These are phyloP conservation scores for Calliopum simillimum DNA, from an alignment of 2,888 invertebrate species.

Conservation along the genomic window DNA sequence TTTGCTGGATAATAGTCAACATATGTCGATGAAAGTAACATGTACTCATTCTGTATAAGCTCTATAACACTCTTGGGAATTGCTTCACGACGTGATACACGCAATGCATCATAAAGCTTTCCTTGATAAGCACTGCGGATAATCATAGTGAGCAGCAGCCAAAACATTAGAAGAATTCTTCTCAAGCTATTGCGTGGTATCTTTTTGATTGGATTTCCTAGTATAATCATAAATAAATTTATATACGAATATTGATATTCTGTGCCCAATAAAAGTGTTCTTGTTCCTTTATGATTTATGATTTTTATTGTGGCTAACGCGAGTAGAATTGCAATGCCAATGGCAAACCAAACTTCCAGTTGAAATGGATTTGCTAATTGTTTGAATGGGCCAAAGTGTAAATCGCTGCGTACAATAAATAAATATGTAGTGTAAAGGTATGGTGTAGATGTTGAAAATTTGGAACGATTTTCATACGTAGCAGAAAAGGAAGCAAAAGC, in stretches of 20 bases:
- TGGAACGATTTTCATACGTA: slow-evolving; percentile 44
- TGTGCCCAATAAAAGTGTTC: slow-evolving; percentile 45
- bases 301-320: slow-evolving; percentile 33
- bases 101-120: too few species aligned
- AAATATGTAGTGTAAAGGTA: slow-evolving; percentile 54
- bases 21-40: too few species aligned
- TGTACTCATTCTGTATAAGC: too few species aligned
- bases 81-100: too few species aligned
- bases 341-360: slow-evolving; percentile 45
- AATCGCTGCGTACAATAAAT: slow-evolving; percentile 49
- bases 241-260: slow-evolving; percentile 46
- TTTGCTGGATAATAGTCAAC: too few species aligned
- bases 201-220: too few species aligned
- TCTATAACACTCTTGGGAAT: too few species aligned
- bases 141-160: too few species aligned
- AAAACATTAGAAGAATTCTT: too few species aligned
- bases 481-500: slow-evolving; percentile 58
- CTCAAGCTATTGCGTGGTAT: too few species aligned
- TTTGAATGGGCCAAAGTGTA: slow-evolving; percentile 38
- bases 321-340: slow-evolving; percentile 35
- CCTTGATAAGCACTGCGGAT: too few species aligned
- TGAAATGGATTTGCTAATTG: slow-evolving; percentile 50
- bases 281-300: background rate
- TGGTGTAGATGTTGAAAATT: slow-evolving; percentile 49
- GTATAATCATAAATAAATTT: slow-evolving; percentile 45